Percentiles rank a stretch among this genome's conserved stretches.
These are phyloP conservation scores for Tetramorium parvispinum DNA, from an alignment of 1,140 invertebrate species.

Conservation along the genomic window DNA sequence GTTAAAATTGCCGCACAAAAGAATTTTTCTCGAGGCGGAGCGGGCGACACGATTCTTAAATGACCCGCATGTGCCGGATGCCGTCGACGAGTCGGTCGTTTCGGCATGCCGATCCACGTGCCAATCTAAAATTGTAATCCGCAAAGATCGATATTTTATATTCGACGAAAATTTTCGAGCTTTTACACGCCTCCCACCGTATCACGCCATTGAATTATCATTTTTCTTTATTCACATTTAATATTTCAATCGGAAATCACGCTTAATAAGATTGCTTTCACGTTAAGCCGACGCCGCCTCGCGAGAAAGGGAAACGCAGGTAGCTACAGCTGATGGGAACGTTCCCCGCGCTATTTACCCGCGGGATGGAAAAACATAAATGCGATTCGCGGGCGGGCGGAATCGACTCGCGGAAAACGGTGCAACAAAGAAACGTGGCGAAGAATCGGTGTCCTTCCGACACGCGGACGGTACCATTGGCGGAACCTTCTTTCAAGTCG, in stretches of 20 bases:
- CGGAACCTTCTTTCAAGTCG: conserved; percentile 63
- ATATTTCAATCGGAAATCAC: conserved; percentile 11
- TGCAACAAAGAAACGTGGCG: conserved; percentile 20
- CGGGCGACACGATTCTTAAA: conserved; percentile 24
- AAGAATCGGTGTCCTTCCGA: conserved; percentile 63
- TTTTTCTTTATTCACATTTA: background rate
- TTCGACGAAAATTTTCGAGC: background rate
- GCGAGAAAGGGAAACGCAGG: conserved; percentile 9
- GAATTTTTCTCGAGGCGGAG: conserved; percentile 16
- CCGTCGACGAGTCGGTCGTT: conserved; percentile 1
- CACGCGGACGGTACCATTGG: conserved; percentile 29
- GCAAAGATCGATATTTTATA: background rate
- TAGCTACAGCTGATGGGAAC: conserved; percentile 31
- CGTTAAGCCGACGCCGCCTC: background rate
- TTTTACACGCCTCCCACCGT: background rate
- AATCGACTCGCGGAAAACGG: conserved; percentile 11
- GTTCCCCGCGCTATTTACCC: conserved; percentile 15
- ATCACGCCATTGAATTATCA: background rate
- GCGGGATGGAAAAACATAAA: conserved; percentile 32
- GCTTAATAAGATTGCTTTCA: conserved; percentile 1
- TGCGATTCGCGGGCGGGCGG: conserved; percentile 6
- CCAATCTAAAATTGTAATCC: conserved; percentile 28
- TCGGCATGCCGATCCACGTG: background rate
- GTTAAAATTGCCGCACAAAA: conserved; percentile 57
- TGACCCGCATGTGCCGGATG: conserved; percentile 43